Base-by-base conservation (phyloP, 1,140 invertebrate species). In the Apis dorsata region DNA sequence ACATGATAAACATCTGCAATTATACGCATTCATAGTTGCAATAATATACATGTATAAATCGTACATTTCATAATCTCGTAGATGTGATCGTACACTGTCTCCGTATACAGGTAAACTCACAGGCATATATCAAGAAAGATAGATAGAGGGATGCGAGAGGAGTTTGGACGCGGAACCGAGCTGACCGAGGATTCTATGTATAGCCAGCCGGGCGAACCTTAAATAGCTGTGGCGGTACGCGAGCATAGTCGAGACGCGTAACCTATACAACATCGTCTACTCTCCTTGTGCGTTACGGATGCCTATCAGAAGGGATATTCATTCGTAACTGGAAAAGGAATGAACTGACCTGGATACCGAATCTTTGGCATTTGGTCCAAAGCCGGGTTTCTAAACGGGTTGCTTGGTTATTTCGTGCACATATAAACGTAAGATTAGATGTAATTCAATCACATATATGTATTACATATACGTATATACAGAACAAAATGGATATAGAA, bases 161-260 rank as follows among this genome's bases (percentile, higher is more conserved):
- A 68, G 63, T 81, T 87, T 88, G 87, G 85, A 89, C 88, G 90
- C 79, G 86, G 83, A 90, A 89, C 85, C 88, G 86, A 91, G 91
- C 91, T 92, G 90, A 90, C 85, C 90, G 89, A 86, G 86, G 84
- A 89, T 91, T 91, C 93, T 94, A 94, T 92, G 89, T 94, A 94
- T 94, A 94, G 93, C 89, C 88, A 91, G 74, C 84, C 87, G 88
- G 89, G 91, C 92, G 90, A 91, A 92, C 92, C 92, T 93, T 93
- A 94, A 94, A 94, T 94, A 94, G 93, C 89, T 85, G 86, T 79
- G 82, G 66, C 49, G 85, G 60, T 81, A 75, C 83, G 83, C 83
- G 79, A 62, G 85, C 68, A 72, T 76, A 74, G 55, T 82, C 74
- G 72, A 69, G 60, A 17, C 55, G 59, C 77, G 83, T 86, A 89